Conservation (phyloP, 1,140 invertebrate genomes). For the Stenopsyche tienmushanensis region DNA sequence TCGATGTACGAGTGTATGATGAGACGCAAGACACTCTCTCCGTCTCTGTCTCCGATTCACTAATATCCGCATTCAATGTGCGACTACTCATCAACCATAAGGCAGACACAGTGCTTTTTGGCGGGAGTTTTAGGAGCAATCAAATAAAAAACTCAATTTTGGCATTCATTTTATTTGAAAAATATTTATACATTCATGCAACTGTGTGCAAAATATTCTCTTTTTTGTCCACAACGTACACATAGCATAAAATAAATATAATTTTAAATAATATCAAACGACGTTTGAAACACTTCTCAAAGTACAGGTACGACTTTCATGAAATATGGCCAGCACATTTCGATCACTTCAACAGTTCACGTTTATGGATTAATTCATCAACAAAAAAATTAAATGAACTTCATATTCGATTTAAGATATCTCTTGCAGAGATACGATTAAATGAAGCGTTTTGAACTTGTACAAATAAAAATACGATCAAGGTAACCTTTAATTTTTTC, state of each 20-base stretch:
- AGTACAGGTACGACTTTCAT: neutral
- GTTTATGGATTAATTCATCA: neutral
- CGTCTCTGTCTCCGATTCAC: no score
- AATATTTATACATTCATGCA: slow-evolving; percentile 21
- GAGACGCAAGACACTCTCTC: no score
- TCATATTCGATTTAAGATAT: neutral
- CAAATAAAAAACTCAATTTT: slow-evolving; percentile 8
- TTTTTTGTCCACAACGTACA: neutral
- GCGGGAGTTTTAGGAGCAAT: no score
- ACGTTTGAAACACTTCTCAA: neutral
- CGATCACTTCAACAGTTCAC: neutral
- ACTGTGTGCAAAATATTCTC: slow-evolving; percentile 15
- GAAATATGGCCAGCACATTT: slow-evolving; percentile 9
- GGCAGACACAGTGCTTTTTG: no score
- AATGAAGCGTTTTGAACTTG: neutral
- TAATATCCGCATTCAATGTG: no score
- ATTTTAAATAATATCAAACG: neutral
- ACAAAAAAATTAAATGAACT: neutral
- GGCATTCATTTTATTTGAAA: slow-evolving; percentile 26
- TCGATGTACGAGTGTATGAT: no score
- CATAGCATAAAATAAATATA: slow-evolving; percentile 7
- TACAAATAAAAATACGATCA: neutral
- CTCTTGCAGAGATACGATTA: neutral
- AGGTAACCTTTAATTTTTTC: neutral
- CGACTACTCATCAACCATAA: no score